Base-by-base conservation (phyloP, 1,140 invertebrate genomes). In the Linepithema humile region DNA sequence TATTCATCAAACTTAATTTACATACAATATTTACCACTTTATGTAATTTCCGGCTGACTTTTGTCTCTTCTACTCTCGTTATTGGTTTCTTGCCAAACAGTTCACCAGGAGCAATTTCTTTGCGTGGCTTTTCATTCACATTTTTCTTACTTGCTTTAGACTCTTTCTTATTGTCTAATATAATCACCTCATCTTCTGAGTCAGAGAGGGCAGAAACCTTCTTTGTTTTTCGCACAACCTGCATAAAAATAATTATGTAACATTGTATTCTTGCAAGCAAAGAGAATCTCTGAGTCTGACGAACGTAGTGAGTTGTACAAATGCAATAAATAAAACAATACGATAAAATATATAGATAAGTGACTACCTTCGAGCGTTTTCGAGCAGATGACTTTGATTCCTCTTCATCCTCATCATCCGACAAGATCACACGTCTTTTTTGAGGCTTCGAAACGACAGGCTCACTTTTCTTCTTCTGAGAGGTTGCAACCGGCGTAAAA, bases 1-100 rank as follows among this genome's bases (percentile, higher is more conserved):
- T 20, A 65, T 26, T 4, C 45, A 17, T 15, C 12, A 43, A 43
- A 32, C 38, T 75, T 20, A 45, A 15, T 3, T 73, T 38, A 40
- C 67, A 82, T 35, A 57, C 2, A 53, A 82, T 67, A 69, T 53
- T 86, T 86, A 85, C 84, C 85, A 74, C 2, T 57, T 82, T 85
- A 55, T 48, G 40, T 43, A 69, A 77, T 74, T 90, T 89, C 83
- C 65, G 86, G 15, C 20, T 83, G 62, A 91, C 29, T 88, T 91
- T 92, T 82, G 88, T 35, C 7, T 86, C 90, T 57, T 89, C 86
- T 53, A 91, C 40, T 84, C 92, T 89, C 70, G 91, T 94, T 50
- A 95, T 65, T 12, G 94, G 93, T 60, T 74, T 91, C 57, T 92
- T 94, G 38, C 93, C 91, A 91, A 95, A 95, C 15, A 95, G 43